phyloP scores from a whole-genome alignment of 1,140 invertebrate species.

The Meteorus sp. region DNA sequence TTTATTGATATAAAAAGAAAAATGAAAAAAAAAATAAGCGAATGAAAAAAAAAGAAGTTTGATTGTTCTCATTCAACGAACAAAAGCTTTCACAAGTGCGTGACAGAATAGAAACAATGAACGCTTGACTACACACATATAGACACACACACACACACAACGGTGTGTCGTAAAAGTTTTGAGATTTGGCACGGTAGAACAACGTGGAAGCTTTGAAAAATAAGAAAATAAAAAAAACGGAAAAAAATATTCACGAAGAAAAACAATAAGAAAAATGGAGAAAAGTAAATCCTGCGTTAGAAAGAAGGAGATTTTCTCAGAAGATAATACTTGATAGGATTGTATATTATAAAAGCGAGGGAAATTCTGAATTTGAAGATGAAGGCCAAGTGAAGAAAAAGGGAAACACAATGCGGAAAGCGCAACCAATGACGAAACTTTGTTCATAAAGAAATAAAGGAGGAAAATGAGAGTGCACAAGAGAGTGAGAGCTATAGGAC shows the following conservation, averaged over 20 bases:
- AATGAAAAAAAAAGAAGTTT: no score
- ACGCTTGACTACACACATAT: not conserved
- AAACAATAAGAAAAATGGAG: not conserved
- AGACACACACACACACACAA: no score
- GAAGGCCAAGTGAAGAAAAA: not conserved
- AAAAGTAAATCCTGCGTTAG: not conserved
- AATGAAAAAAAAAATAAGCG: no score
- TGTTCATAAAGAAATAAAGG: not conserved
- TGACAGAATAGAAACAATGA: not conserved
- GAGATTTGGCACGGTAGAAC: not conserved
- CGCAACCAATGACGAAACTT: slow-evolving; percentile 3
- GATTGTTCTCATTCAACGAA: no score
- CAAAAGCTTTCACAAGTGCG: no score
- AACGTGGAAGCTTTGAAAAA: not conserved
- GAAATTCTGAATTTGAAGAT: no score
- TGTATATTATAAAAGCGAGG: no score
- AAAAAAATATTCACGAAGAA: not conserved
- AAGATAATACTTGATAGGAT: not conserved
- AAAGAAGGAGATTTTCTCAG: not conserved
- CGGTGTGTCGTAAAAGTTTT: slow-evolving; percentile 1
- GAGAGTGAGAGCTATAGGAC: slow-evolving; percentile 1
- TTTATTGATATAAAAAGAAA: no score
- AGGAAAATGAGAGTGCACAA: not conserved
- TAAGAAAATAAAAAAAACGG: not conserved
- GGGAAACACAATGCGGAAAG: not conserved